phyloP scores from a whole-genome alignment of 2,888 invertebrate species.

The Drosophila silvestris region DNA sequence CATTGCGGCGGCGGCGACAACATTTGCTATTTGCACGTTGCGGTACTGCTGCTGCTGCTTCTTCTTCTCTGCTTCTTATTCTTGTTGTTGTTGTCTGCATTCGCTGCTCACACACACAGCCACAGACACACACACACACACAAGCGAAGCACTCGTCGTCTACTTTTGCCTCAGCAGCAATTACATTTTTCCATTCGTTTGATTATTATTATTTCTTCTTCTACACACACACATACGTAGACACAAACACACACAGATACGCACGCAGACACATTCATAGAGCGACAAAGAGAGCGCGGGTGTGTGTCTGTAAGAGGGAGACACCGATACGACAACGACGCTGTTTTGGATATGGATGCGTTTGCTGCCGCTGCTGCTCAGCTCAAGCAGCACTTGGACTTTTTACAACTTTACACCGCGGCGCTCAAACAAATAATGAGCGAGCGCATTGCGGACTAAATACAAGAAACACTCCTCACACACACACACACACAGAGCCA shows the following conservation, averaged over 20 bases:
- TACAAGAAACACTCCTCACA: conserved; percentile 79
- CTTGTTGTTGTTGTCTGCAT: conserved; percentile 44
- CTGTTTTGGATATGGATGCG: conserved; percentile 67
- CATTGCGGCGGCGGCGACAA: conserved; percentile 53
- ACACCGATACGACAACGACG: conserved; percentile 48
- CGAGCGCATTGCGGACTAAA: conserved; percentile 80
- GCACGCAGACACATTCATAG: conserved; percentile 38
- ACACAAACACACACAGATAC: conserved; percentile 17
- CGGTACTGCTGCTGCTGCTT: conserved; percentile 22
- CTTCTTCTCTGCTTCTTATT: conserved; percentile 20
- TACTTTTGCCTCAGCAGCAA: conserved; percentile 67
- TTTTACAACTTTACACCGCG: conserved; percentile 85
- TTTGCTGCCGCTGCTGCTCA: conserved; percentile 58
- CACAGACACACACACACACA: conserved; percentile 29
- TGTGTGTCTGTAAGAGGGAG: conserved; percentile 28
- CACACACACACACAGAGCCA: conserved; percentile 43
- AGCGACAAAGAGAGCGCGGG: conserved; percentile 32
- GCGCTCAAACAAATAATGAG: conserved; percentile 85
- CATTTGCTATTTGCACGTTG: conserved; percentile 72
- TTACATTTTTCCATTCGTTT: conserved; percentile 77
- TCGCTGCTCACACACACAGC: conserved; percentile 42
- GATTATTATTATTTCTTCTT: conserved; percentile 73
- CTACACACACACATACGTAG: conserved; percentile 22
- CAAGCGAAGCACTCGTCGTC: conserved; percentile 32
- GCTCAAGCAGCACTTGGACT: conserved; percentile 70